phyloP scores from a whole-genome alignment of 2,113 vertebrate genomes.

The Micromys minutus region DNA sequence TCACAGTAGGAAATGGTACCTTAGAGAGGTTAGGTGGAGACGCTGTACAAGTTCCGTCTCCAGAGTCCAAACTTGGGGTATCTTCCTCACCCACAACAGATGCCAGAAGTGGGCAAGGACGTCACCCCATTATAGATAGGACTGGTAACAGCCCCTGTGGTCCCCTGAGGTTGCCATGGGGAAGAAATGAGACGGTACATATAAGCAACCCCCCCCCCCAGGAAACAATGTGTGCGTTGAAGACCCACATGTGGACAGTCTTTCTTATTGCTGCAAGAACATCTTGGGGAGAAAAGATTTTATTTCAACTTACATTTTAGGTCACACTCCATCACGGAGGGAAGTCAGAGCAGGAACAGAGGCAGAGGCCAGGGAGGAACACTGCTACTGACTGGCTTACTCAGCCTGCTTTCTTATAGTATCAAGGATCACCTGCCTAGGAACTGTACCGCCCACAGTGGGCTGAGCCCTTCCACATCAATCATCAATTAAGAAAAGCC shows the following conservation, averaged over 20 bases:
- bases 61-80: background rate
- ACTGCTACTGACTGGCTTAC: background rate
- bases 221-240: background rate
- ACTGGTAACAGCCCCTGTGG: background rate
- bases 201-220: background rate
- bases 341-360: background rate
- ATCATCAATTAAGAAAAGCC: background rate
- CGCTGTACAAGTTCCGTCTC: background rate
- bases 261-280: background rate
- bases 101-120: background rate
- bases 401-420: background rate
- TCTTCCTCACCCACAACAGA: background rate
- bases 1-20: background rate
- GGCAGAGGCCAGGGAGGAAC: background rate
- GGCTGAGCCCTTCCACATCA: background rate
- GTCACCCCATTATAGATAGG: background rate
- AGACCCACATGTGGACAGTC: background rate
- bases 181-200: rapidly evolving
- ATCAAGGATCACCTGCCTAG: background rate
- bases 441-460: background rate
- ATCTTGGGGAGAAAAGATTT: background rate
- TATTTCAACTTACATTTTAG: background rate
- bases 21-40: background rate
- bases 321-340: background rate
- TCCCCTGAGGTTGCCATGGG: background rate